Percentiles rank a stretch among this genome's conserved stretches.
phyloP scores from a whole-genome alignment of 2,888 invertebrate genomes.

The Tillus elongatus region DNA sequence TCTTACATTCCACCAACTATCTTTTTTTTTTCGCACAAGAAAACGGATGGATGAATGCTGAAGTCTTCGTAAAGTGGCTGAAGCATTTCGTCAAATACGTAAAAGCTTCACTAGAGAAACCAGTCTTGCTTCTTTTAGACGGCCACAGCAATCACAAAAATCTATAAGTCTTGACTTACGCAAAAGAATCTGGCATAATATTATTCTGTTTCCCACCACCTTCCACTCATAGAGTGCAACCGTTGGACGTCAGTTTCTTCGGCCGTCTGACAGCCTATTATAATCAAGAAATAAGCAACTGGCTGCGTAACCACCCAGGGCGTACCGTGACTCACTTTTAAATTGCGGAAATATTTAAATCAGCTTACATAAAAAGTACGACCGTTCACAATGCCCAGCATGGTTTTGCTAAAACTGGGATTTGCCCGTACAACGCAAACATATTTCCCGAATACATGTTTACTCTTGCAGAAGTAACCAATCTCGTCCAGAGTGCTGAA shows the following conservation, averaged over 20 bases:
- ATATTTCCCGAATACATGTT: not conserved
- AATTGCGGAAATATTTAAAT: not conserved
- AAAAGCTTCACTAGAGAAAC: conserved; percentile 13
- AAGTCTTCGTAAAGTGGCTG: conserved; percentile 19
- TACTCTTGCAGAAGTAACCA: conserved; percentile 1
- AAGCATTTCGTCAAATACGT: conserved; percentile 17
- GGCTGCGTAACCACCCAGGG: not conserved
- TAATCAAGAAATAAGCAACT: not conserved
- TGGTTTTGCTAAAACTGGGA: conserved; percentile 6
- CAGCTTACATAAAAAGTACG: not conserved
- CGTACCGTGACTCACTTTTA: not conserved
- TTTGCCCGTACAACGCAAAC: not conserved
- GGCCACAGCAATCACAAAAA: conserved; percentile 28
- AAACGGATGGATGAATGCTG: conserved; percentile 28
- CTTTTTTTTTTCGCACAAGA: conserved; percentile 26
- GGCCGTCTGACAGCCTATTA: not conserved
- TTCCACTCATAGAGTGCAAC: conserved; percentile 1
- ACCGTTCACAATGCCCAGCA: conserved; percentile 11
- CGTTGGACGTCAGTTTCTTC: conserved; percentile 4
- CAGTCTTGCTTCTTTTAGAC: conserved; percentile 30
- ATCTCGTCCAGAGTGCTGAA: too few species aligned
- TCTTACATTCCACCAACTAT: conserved; percentile 33
- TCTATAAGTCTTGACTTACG: conserved; percentile 27
- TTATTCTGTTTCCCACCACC: not conserved
- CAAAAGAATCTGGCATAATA: conserved; percentile 19